phyloP scores from a whole-genome alignment of 2,888 invertebrate genomes.

The Volucella zonaria region DNA sequence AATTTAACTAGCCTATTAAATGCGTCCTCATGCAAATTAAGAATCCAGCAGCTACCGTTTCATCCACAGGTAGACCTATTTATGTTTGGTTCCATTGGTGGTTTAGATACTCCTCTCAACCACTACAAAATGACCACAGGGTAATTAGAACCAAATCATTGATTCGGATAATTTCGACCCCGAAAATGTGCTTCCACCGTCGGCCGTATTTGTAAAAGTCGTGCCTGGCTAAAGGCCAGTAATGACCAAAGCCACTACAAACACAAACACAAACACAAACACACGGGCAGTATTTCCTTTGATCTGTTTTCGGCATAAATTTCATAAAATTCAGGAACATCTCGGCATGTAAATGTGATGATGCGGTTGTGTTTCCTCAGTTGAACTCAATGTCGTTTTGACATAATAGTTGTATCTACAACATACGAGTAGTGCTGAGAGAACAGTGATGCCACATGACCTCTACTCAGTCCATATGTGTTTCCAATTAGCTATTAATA shows the following conservation, averaged over 20 bases:
- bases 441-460: constrained; percentile 10
- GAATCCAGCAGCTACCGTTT: background rate
- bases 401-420: background rate
- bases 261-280: background rate
- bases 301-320: background rate
- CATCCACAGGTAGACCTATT: background rate
- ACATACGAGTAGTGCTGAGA: background rate
- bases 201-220: too few relatives aligned
- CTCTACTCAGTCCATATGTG: constrained; percentile 13
- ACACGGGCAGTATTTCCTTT: background rate
- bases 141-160: too few relatives aligned
- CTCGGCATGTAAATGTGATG: background rate
- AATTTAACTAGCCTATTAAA: too few relatives aligned
- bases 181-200: too few relatives aligned
- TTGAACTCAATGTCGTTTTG: constrained; percentile 31
- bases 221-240: too few relatives aligned
- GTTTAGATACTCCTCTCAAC: background rate
- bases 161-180: too few relatives aligned
- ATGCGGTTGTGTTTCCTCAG: constrained; percentile 17
- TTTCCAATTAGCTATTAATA: constrained; percentile 18
- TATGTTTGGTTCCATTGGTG: background rate
- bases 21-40: too few relatives aligned
- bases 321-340: constrained; percentile 4
- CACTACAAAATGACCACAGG: too few relatives aligned
- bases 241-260: constrained; percentile 3